Evolutionary conservation across 2,888 invertebrate genomes (phyloP), one percentile per base, ranked within the genome.

Genomic region (Trissolcus brochymenae): DNA sequence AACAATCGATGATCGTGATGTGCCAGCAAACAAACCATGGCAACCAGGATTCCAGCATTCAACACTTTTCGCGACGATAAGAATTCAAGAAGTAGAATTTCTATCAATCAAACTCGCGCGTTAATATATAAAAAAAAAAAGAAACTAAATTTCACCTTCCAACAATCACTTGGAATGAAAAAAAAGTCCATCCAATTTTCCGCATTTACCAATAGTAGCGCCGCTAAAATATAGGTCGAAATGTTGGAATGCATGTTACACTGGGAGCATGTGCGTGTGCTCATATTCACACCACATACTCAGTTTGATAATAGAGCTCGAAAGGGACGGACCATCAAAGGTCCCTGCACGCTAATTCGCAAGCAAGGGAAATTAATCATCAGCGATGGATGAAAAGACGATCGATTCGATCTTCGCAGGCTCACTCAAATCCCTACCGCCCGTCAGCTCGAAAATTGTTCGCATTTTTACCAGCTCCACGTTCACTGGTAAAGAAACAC

Each of bases 391-490:
- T 88, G 97, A 97, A 89, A 92, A 94, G 76, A 95, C 95, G 0
- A 94, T 98, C 40, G 97, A 98, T 89, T 92, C 95, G 65, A 97
- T 98, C 85, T 98, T 98, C 90, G 92, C 93, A 29, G 98, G 98
- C 19, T 95, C 95, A 0, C 90, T 98, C 82, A 95, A 96, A 87
- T 93, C 94, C 59, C 90, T 99, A 82, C 98, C 98, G 0, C 95
- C 98, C 0, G 97, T 99, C 79, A 97, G 97, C 90, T 98, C 98
- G 50, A 98, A 98, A 92, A 98, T 99, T 86, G 99, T 99, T 25
- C 92, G 99, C 82, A 99, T 99, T 84, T 99, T 99, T 89, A 98
- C 98, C 76, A 98, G 98, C 86, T 99, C 98, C 0, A 99, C 99
- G 0, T 99, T 99, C 86, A 99, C 99, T 85, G 98, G 98, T 97